phyloP scores from a whole-genome alignment of 2,888 invertebrate genomes.

The Morpho achilles region DNA sequence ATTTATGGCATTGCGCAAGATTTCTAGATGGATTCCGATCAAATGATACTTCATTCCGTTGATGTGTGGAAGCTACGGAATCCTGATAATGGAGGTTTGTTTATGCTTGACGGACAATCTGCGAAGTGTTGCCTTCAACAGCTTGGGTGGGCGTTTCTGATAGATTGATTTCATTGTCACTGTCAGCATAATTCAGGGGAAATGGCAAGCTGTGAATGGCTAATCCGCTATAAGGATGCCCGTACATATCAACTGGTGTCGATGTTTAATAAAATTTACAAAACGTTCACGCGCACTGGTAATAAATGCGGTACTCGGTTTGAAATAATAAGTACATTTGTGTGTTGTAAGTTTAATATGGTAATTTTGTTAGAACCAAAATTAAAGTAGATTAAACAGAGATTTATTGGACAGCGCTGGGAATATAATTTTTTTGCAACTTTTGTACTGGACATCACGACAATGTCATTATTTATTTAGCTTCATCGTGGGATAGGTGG shows the following conservation, averaged over 20 bases:
- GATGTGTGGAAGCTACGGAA: conserved; percentile 20
- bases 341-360: background rate
- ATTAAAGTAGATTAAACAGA: too few species aligned
- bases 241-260: background rate
- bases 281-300: too few species aligned
- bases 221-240: conserved; percentile 25
- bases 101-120: conserved; percentile 38
- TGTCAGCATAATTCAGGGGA: conserved; percentile 36
- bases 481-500: too few species aligned
- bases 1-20: conserved; percentile 13
- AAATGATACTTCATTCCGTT: conserved; percentile 11
- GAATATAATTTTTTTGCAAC: too few species aligned
- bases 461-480: too few species aligned
- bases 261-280: background rate
- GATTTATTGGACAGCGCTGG: too few species aligned
- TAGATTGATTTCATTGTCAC: conserved; percentile 41
- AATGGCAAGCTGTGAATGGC: conserved; percentile 33
- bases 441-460: too few species aligned
- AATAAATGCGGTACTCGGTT: too few species aligned
- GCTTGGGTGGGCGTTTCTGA: conserved; percentile 55
- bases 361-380: too few species aligned
- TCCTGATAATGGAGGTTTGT: conserved; percentile 12
- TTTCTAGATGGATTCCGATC: conserved; percentile 20
- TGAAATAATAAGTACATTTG: background rate
- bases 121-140: conserved; percentile 37